Conservation (phyloP, 2,888 invertebrate genomes). For the Ectemnius continuus region DNA sequence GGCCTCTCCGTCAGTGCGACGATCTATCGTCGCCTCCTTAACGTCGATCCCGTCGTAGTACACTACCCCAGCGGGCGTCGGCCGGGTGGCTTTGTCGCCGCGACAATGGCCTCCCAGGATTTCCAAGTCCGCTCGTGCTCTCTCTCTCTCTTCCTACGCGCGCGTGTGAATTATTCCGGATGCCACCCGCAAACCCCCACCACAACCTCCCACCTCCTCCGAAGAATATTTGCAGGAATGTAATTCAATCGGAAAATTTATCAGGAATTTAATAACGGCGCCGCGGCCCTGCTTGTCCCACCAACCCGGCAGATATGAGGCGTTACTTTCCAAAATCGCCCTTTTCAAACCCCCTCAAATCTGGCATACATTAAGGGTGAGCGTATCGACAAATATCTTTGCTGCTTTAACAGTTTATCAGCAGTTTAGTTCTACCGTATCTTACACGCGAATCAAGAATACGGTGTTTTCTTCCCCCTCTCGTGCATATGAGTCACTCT, state of each 20-base stretch:
- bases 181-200: not conserved
- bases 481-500: no score
- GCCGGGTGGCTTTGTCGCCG: constrained; percentile 58
- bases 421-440: no score
- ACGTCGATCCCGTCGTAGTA: constrained; percentile 60
- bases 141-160: constrained; percentile 7
- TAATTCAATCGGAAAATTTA: constrained; percentile 22
- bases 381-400: no score
- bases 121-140: constrained; percentile 24
- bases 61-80: constrained; percentile 36
- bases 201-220: not conserved
- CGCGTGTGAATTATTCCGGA: constrained; percentile 36
- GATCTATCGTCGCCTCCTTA: constrained; percentile 66
- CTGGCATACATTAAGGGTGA: no score
- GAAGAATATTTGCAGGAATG: constrained; percentile 28
- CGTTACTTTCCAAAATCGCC: no score
- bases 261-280: constrained; percentile 29
- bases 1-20: constrained; percentile 64
- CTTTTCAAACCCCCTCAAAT: no score
- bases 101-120: constrained; percentile 52
- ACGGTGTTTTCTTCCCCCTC: no score
- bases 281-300: no score
- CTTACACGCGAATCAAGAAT: no score
- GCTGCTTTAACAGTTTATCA: no score
- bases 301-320: no score